A percentile compares a stretch with the other conserved stretches of the same genome.
phyloP scores from a whole-genome alignment of 2,888 invertebrate species.

The Crossocerus cetratus region DNA sequence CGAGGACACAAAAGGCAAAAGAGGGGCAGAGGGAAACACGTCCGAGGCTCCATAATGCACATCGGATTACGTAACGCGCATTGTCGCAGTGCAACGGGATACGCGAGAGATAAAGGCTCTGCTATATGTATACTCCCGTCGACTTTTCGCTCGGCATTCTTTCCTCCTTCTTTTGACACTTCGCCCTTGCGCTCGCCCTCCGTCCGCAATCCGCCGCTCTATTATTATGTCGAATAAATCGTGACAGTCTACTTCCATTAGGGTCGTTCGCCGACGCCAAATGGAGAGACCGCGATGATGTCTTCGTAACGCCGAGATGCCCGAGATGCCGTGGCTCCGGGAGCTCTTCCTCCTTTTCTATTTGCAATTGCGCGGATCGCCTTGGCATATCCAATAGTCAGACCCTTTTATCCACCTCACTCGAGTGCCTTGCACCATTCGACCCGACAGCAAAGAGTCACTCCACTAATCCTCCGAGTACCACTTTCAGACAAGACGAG shows the following conservation, averaged over 20 bases:
- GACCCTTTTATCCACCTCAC: no score
- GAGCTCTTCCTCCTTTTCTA: neutral
- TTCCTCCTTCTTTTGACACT: conserved; percentile 20
- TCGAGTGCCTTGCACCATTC: no score
- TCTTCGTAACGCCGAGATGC: neutral
- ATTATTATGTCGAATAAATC: conserved; percentile 2
- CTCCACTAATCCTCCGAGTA: no score
- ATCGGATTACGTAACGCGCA: conserved; percentile 37
- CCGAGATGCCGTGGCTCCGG: no score
- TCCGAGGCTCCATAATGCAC: conserved; percentile 16
- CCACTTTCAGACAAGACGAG: no score
- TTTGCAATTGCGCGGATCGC: no score
- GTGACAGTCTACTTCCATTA: neutral
- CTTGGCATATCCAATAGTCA: no score
- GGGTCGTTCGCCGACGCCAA: neutral
- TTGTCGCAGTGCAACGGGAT: conserved; percentile 18
- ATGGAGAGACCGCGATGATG: neutral
- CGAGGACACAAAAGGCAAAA: conserved; percentile 8
- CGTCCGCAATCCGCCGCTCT: neutral
- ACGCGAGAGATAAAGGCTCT: conserved; percentile 16
- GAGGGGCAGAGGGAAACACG: neutral
- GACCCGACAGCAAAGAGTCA: no score
- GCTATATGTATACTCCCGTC: conserved; percentile 17
- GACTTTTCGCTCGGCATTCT: conserved; percentile 21
- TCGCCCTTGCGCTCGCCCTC: neutral